These are phyloP conservation scores for Danio kyathit DNA, from an alignment of 2,797 vertebrate species.

Conservation along the genomic window DNA sequence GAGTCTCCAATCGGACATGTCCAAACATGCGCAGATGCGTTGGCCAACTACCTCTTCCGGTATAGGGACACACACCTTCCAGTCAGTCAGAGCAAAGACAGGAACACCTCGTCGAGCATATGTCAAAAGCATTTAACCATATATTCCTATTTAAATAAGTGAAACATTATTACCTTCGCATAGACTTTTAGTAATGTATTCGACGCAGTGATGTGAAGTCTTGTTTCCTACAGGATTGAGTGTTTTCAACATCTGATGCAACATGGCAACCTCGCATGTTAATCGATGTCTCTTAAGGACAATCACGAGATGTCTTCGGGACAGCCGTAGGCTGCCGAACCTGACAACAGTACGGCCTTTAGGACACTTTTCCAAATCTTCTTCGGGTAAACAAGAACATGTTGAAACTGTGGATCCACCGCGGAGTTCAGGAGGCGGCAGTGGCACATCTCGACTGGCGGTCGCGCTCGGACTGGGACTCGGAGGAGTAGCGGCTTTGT, in stretches of 20 bases:
- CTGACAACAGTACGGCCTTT: slow-evolving; percentile 34
- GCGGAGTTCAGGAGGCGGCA: slow-evolving; percentile 35
- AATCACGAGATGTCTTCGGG: slow-evolving; percentile 56
- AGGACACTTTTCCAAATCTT: slow-evolving; percentile 35
- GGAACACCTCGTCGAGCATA: not conserved
- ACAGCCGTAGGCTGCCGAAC: slow-evolving; percentile 52
- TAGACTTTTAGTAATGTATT: not conserved
- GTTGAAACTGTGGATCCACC: slow-evolving; percentile 16
- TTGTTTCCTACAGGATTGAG: not conserved
- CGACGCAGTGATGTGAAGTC: not conserved
- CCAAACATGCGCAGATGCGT: slow-evolving; percentile 12
- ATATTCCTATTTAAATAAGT: not conserved
- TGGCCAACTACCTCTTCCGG: not conserved
- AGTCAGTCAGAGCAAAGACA: not conserved
- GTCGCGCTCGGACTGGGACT: slow-evolving; percentile 72
- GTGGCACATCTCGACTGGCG: slow-evolving; percentile 34
- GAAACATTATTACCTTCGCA: not conserved
- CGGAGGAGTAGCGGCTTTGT: slow-evolving; percentile 65
- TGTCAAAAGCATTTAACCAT: not conserved
- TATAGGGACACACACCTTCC: not conserved
- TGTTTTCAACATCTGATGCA: slow-evolving; percentile 69
- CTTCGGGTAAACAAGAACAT: not conserved
- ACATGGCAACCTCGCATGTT: slow-evolving; percentile 73
- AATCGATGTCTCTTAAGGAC: slow-evolving; percentile 62
- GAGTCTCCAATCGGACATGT: not conserved